Conservation (phyloP, 2,888 invertebrate genomes). For the Tholera decimalis region DNA sequence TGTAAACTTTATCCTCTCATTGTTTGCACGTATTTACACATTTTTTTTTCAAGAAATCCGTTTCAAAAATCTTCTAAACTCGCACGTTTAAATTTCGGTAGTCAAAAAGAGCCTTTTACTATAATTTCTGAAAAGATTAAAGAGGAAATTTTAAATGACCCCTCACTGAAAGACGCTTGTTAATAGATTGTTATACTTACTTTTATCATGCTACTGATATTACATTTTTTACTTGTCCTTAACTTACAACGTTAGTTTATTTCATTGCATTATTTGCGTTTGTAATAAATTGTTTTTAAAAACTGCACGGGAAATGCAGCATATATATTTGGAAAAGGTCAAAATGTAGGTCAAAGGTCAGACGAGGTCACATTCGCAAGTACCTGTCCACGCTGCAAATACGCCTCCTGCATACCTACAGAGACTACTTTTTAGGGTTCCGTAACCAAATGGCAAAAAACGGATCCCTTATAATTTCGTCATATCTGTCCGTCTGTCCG, state of each 20-base stretch:
- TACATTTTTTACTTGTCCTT: too few species aligned
- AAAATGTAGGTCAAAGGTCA: slow-evolving; percentile 28
- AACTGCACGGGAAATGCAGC: neutral
- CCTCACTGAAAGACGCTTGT: neutral
- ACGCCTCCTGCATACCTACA: slow-evolving; percentile 17
- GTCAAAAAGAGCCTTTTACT: neutral
- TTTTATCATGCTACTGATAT: too few species aligned
- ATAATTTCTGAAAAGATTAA: neutral
- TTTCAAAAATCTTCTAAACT: too few species aligned
- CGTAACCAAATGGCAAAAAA: too few species aligned
- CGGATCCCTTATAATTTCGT: too few species aligned
- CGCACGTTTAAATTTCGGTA: too few species aligned
- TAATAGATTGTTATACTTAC: too few species aligned
- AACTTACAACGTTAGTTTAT: neutral
- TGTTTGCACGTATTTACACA: too few species aligned
- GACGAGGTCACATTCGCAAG: slow-evolving; percentile 24
- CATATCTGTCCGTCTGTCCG: too few species aligned
- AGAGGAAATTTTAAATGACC: neutral
- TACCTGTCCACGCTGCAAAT: slow-evolving; percentile 8
- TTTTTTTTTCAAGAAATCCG: too few species aligned
- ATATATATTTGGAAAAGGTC: neutral
- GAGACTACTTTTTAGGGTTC: neutral
- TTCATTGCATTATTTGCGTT: neutral
- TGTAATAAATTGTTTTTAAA: neutral
- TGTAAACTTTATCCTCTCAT: too few species aligned